Conservation (phyloP, 2,113 vertebrate species). For the Asarcornis scutulata region DNA sequence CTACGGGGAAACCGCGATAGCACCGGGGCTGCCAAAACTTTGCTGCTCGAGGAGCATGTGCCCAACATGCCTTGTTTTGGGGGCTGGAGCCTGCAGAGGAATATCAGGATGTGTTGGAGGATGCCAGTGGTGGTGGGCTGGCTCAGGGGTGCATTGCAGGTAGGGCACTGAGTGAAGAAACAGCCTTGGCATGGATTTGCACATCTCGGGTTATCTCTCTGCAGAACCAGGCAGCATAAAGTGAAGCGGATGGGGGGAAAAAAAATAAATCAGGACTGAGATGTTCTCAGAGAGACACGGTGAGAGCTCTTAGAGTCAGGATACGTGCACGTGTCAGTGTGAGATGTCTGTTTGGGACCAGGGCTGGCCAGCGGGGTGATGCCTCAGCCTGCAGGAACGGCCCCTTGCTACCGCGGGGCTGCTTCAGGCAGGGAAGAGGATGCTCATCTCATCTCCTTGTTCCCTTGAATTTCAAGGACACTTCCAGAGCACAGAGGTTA, state of each 20-base stretch:
- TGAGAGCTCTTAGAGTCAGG: not conserved
- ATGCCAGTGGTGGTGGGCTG: not conserved
- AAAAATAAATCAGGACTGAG: not conserved
- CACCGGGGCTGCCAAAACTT: not conserved
- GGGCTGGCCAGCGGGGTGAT: not conserved
- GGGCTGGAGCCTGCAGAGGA: not conserved
- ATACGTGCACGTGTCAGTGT: not conserved
- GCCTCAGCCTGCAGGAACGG: not conserved
- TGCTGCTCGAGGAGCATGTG: not conserved
- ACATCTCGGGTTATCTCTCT: rapidly evolving
- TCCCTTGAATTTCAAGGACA: constrained; percentile 67
- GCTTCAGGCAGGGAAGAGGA: not conserved
- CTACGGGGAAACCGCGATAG: not conserved
- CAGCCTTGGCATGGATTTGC: not conserved
- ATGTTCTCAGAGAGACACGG: not conserved
- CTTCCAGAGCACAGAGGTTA: constrained; percentile 49
- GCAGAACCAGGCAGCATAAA: not conserved
- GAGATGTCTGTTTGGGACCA: not conserved
- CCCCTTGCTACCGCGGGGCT: not conserved
- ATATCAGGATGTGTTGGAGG: not conserved
- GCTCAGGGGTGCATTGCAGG: not conserved
- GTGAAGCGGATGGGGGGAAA: not conserved
- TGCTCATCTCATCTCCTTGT: constrained; percentile 25
- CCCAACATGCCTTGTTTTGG: not conserved
- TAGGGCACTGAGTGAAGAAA: not conserved